phyloP scores from a whole-genome alignment of 30 jellyfish, hydroid and myxozoan genomes.

The Clytia hemisphaerica region DNA sequence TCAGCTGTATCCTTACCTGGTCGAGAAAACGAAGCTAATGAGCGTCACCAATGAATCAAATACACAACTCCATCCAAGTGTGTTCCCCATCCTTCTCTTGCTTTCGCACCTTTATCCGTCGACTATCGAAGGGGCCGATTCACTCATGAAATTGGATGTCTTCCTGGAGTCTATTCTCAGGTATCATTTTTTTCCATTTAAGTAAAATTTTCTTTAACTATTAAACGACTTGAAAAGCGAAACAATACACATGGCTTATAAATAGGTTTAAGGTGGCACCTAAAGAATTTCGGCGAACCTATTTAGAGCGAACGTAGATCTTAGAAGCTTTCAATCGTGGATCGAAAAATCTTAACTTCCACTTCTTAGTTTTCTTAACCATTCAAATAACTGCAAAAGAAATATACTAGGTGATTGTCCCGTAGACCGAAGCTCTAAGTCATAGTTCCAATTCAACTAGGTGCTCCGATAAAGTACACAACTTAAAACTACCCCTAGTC shows the following conservation, averaged over 20 bases:
- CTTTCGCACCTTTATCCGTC: constrained; percentile 80
- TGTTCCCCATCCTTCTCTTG: constrained; percentile 68
- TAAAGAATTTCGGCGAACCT: no score
- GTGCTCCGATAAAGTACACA: neutral
- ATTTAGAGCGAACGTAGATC: no score
- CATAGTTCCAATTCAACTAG: neutral
- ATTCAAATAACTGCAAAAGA: no score
- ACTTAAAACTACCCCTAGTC: no score
- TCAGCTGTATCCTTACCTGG: constrained; percentile 43
- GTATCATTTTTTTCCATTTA: no score
- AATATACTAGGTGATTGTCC: no score
- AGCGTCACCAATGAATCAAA: neutral
- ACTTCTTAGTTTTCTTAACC: no score
- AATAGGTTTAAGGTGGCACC: no score
- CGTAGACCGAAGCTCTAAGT: no score
- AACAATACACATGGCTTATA: no score
- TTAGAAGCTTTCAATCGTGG: neutral
- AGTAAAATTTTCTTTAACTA: neutral
- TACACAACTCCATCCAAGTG: constrained; percentile 52
- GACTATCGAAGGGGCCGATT: constrained; percentile 72
- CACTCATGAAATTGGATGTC: constrained; percentile 44
- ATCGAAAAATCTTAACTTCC: neutral
- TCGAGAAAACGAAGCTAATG: constrained; percentile 39
- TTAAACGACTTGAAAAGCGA: no score
- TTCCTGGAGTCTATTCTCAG: constrained; percentile 52